Evolutionary conservation across 2,797 vertebrate genomes (phyloP).

Genomic region (Decapterus maruadsi): DNA sequence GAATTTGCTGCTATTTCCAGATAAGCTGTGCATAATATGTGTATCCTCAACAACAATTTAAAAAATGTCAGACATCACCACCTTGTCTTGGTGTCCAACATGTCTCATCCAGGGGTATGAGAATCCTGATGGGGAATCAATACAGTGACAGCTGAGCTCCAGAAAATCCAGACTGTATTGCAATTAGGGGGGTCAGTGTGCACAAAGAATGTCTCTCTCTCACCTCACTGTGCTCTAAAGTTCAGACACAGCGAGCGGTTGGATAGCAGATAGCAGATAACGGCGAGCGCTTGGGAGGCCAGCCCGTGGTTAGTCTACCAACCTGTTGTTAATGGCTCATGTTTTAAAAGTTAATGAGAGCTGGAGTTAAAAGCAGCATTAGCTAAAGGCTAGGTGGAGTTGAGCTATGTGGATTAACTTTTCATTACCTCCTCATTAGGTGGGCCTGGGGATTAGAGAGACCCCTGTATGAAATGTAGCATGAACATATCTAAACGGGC

Average conservation of each 20-base stretch:
- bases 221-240: slow-evolving; percentile 82
- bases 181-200: slow-evolving; percentile 79
- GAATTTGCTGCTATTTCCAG: slow-evolving; percentile 17
- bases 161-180: slow-evolving; percentile 77
- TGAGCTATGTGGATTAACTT: slow-evolving; percentile 87
- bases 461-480: slow-evolving; percentile 83
- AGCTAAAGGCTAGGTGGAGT: slow-evolving; percentile 85
- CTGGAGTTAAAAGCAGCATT: slow-evolving; percentile 86
- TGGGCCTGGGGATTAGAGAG: slow-evolving; percentile 84
- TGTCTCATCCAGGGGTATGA: slow-evolving; percentile 55
- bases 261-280: slow-evolving; percentile 9
- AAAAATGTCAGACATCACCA: slow-evolving; percentile 45
- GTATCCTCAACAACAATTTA: slow-evolving; percentile 42
- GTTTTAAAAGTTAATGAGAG: slow-evolving; percentile 89
- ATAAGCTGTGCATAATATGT: slow-evolving; percentile 23
- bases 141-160: slow-evolving; percentile 79
- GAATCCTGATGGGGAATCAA: slow-evolving; percentile 78
- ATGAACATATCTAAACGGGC: slow-evolving; percentile 80
- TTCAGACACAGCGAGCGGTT: slow-evolving; percentile 73
- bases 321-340: slow-evolving; percentile 86
- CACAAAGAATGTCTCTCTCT: slow-evolving; percentile 63
- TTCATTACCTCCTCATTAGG: slow-evolving; percentile 88
- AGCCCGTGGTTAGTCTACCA: slow-evolving; percentile 79
- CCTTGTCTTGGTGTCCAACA: slow-evolving; percentile 47
- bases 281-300: slow-evolving; percentile 65